A percentile compares a stretch with the other conserved stretches of the same genome.
Evolutionary conservation across 1,140 invertebrate species (phyloP).

Genomic region (Ceratitis capitata): DNA sequence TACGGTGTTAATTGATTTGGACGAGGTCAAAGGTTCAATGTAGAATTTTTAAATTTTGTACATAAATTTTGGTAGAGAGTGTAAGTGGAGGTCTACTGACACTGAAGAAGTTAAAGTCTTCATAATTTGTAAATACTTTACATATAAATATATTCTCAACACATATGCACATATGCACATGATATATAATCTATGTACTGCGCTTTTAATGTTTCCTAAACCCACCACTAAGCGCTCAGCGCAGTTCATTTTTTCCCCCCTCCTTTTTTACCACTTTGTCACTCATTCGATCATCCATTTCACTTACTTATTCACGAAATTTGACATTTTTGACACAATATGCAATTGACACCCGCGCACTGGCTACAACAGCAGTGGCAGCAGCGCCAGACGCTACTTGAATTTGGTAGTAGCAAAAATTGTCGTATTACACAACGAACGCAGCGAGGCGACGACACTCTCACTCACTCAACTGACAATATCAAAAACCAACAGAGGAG

Average conservation of each 20-base stretch:
- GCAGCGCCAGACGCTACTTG: conserved; percentile 5
- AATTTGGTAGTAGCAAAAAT: neutral
- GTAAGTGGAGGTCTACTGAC: neutral
- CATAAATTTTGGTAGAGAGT: neutral
- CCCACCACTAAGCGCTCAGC: neutral
- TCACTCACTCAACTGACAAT: neutral
- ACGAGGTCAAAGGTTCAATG: neutral
- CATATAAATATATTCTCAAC: too few species aligned
- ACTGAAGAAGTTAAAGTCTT: neutral
- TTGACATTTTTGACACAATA: conserved; percentile 64
- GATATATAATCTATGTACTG: too few species aligned
- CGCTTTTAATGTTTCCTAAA: neutral
- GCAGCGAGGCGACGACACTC: neutral
- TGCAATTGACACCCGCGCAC: conserved; percentile 64
- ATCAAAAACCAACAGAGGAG: conserved; percentile 29
- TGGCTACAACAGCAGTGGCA: conserved; percentile 47
- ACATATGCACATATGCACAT: too few species aligned
- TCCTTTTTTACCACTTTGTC: neutral
- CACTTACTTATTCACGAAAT: conserved; percentile 47
- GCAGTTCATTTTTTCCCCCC: too few species aligned
- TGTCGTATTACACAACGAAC: neutral
- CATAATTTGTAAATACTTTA: too few species aligned
- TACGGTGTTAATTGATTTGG: neutral
- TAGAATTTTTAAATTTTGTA: neutral
- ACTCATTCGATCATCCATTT: neutral